phyloP scores from a whole-genome alignment of 2,113 vertebrate species.

The Sinocyclocheilus anophthalmus region DNA sequence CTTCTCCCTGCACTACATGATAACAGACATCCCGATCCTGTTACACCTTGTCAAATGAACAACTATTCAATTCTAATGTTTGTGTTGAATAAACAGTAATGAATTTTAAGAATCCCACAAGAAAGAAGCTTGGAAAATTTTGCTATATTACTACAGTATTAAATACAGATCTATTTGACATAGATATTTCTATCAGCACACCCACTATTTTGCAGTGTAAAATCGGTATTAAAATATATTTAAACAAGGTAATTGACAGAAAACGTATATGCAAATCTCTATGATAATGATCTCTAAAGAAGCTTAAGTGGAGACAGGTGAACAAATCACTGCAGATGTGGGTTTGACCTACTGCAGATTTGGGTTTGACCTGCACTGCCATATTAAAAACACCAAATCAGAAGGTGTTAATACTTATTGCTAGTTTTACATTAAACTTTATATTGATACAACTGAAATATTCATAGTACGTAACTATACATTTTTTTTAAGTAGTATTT shows the following conservation, averaged over 20 bases:
- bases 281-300: neutral
- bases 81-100: neutral
- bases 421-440: neutral
- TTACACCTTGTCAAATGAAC: conserved; percentile 10
- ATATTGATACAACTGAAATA: neutral
- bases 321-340: neutral
- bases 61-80: neutral
- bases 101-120: neutral
- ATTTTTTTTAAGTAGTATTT: neutral
- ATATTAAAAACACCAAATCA: neutral
- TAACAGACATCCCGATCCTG: neutral
- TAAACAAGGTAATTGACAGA: neutral
- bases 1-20: neutral
- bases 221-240: neutral
- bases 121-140: neutral
- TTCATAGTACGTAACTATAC: neutral
- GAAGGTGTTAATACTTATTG: neutral
- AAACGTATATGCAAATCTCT: neutral
- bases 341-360: neutral
- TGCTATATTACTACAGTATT: neutral
- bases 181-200: neutral
- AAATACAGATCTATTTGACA: neutral
- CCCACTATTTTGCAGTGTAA: neutral
- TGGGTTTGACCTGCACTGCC: neutral
- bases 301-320: neutral